Evolutionary conservation across 2,797 vertebrate genomes (phyloP).

Genomic region (Coranthus polyacanthus): DNA sequence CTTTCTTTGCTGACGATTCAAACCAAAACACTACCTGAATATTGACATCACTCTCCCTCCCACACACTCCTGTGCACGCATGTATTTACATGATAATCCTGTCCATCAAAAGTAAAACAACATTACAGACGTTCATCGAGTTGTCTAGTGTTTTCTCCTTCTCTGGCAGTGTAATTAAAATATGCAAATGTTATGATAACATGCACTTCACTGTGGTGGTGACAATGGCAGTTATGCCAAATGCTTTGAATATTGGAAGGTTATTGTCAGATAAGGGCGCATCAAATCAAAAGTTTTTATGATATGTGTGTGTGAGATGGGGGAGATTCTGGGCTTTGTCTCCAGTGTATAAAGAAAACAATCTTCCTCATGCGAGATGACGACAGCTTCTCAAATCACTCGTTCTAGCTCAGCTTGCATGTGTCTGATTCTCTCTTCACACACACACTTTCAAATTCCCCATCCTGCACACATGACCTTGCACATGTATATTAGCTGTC

Average conservation of each 20-base stretch:
- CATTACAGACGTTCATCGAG: conserved; percentile 10
- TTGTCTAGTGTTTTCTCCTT: conserved; percentile 35
- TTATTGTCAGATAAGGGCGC: conserved; percentile 68
- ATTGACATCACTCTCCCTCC: not conserved
- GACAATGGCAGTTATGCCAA: conserved; percentile 55
- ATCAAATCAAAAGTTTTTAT: conserved; percentile 39
- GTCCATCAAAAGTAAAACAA: conserved; percentile 39
- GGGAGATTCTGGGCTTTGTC: conserved; percentile 48
- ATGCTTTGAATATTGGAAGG: conserved; percentile 49
- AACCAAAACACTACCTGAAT: not conserved
- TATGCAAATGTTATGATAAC: conserved; percentile 78
- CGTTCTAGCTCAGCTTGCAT: not conserved
- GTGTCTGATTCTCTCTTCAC: not conserved
- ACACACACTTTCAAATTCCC: not conserved
- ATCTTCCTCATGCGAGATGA: conserved; percentile 28
- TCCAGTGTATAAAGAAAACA: conserved; percentile 24
- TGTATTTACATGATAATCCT: conserved; percentile 20
- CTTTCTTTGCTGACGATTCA: conserved; percentile 7
- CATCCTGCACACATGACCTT: conserved; percentile 34
- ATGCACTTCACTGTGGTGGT: conserved; percentile 49
- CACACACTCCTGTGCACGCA: not conserved
- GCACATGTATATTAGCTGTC: conserved; percentile 32
- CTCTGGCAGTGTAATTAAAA: conserved; percentile 74
- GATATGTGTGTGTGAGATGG: conserved; percentile 41
- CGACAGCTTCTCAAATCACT: conserved; percentile 25